phyloP scores from a whole-genome alignment of 2,113 vertebrate species.

The Phalacrocorax pelagicus region DNA sequence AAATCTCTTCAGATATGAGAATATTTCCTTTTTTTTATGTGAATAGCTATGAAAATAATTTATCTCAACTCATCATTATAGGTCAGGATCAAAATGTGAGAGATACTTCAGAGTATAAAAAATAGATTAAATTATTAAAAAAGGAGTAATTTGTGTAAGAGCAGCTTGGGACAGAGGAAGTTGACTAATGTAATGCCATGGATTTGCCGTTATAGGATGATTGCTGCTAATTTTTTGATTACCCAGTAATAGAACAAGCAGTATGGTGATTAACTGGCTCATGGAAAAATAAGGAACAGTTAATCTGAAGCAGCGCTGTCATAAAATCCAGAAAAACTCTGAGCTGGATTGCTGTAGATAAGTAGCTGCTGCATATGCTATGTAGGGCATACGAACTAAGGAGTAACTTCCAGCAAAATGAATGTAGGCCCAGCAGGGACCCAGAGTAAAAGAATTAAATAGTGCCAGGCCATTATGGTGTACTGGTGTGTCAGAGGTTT shows the following conservation, averaged over 20 bases:
- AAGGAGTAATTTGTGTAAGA: conserved; percentile 22
- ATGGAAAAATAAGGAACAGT: background rate
- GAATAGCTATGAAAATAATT: background rate
- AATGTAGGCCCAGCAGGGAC: background rate
- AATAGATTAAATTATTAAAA: conserved; percentile 3
- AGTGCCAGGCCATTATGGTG: background rate
- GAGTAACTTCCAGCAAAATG: background rate
- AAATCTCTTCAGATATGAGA: background rate
- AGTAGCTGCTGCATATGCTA: background rate
- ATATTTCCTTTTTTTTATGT: background rate
- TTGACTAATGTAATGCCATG: conserved; percentile 8
- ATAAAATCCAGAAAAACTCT: background rate
- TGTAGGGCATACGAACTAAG: background rate
- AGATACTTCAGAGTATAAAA: background rate
- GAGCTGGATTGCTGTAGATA: background rate
- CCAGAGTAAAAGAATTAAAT: background rate
- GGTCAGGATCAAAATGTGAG: background rate
- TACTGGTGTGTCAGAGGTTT: background rate
- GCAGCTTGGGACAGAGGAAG: background rate
- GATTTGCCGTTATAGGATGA: background rate
- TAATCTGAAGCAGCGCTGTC: background rate
- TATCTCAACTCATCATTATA: background rate
- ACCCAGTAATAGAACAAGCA: conserved; percentile 1
- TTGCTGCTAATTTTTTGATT: conserved; percentile 42
- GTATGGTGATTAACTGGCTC: conserved; percentile 30